These are phyloP conservation scores for Diadegma fenestrale DNA, from an alignment of 2,888 invertebrate genomes.

Conservation along the genomic window DNA sequence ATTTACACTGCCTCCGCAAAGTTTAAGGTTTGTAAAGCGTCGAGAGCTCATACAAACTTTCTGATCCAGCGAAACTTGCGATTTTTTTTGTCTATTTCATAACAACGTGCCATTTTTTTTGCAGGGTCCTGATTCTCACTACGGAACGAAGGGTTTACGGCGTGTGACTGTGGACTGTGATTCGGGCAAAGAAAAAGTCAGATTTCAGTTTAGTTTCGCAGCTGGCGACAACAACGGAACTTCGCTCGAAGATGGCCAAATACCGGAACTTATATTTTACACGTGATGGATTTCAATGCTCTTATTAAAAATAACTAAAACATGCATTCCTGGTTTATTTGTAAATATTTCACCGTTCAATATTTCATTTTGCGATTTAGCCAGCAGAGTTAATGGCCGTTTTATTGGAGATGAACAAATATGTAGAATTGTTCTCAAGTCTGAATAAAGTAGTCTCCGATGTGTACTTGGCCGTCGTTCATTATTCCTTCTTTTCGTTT, in stretches of 20 bases:
- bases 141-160: slow-evolving; percentile 92
- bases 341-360: slow-evolving; percentile 47
- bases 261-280: slow-evolving; percentile 95
- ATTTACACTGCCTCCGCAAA: slow-evolving; percentile 93
- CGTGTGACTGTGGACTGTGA: slow-evolving; percentile 91
- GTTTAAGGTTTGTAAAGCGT: slow-evolving; percentile 87
- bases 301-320: background rate
- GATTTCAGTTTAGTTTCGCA: slow-evolving; percentile 93
- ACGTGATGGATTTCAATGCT: slow-evolving; percentile 83
- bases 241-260: slow-evolving; percentile 94
- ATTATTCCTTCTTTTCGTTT: background rate
- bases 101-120: slow-evolving; percentile 68
- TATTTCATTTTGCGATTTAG: slow-evolving; percentile 22
- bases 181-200: slow-evolving; percentile 91
- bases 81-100: background rate
- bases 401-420: slow-evolving; percentile 24
- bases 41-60: background rate
- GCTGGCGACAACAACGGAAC: slow-evolving; percentile 95
- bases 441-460: background rate
- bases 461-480: background rate
- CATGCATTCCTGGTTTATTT: slow-evolving; percentile 56
- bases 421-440: slow-evolving; percentile 25
- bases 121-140: slow-evolving; percentile 94
- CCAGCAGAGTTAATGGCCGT: slow-evolving; percentile 18
- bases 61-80: too few relatives aligned